Evolutionary conservation across 2,797 vertebrate species (phyloP), one percentile per base, ranked within the genome.

Genomic region (Borostomias antarcticus): DNA sequence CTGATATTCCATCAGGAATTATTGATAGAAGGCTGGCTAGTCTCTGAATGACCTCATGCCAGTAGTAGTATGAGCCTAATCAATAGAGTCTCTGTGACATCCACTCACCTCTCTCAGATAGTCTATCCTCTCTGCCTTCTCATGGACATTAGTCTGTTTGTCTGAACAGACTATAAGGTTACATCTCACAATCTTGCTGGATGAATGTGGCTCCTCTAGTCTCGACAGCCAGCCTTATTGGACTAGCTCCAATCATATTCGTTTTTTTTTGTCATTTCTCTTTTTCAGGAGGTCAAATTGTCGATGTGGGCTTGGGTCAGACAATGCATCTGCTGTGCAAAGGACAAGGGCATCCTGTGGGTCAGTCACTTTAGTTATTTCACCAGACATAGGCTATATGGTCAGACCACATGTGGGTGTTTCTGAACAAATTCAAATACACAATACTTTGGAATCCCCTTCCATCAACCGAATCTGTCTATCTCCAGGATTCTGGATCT

Each of bases 291-390:
- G 91, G 89, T 13, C 86, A 88, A 64, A 79, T 91, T 45, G 58
- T 94, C 69, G 93, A 94, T 76, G 85, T 94, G 29, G 91, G 93
- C 64, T 88, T 91, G 58, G 93, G 92, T 73, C 92, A 94, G 73
- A 91, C 81, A 65, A 89, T 94, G 83, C 90, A 89, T 78, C 82
- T 94, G 40, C 58, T 91, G 68, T 94, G 93, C 79, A 92, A 90
- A 91, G 93, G 93, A 72, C 70, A 83, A 63, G 93, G 93, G 62
- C 75, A 73, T 61, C 93, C 93, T 71, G 90, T 92, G 68, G 91
- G 93, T 94, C 90, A 86, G 67, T 29, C 45, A 69, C 4, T 23
- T 51, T 35, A 11, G 48, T 28, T 25, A 28, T 61, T 11, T n/a
- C 33, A 35, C 33, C 10, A 10, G 10, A 5, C 33, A 10, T 35